Evolutionary conservation across 2,888 invertebrate genomes (phyloP), one percentile per base, ranked within the genome.

Genomic region (Temnothorax ravouxi): DNA sequence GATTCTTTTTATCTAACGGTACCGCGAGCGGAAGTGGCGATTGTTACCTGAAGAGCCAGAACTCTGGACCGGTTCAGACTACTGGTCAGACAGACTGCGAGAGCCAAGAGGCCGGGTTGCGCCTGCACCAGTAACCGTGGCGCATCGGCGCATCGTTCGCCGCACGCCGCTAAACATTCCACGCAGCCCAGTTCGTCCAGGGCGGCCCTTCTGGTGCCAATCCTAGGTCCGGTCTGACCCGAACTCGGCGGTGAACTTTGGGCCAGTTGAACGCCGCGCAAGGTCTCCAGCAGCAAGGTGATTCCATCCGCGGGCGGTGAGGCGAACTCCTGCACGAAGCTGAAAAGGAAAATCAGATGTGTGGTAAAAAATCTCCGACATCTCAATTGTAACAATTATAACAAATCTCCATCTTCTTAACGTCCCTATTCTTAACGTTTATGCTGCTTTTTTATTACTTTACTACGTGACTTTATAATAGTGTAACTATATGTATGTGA

Each of bases 271-370:
- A 99, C 97, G 74, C 97, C 97, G 81, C 98, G 96, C 85, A 99
- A 96, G 1, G 99, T 97, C 94, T 98, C 98, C 91, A 99, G 95
- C 13, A 99, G 96, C 66, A 98, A 95, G 6, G 97, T 97, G 2
- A 99, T 97, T 11, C 99, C 99, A 95, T 98, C 98, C 92, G 98
- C 96, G 25, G 98, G 98, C 82, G 98, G 97, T 76, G 97, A 97
- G 0, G 98, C 97, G 94, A 99, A 99, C 95, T 99, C 99, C 95
- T 98, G 98, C 11, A 99, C 97, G 94, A 99, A 99, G 95, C 99
- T 99, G 95, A 0, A 95, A 95, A 79, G 91, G 79, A 69, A 87
- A 86, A 76, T 41, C 38, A 6, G 56, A 29, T 47, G 75, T 25
- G n/a, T 34, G 47, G 25, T 34, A 3, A 9, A 44, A 41, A 2